Evolutionary conservation across 1,140 invertebrate species (phyloP), one percentile per base, ranked within the genome.

Genomic region (Homalodisca vitripennis): DNA sequence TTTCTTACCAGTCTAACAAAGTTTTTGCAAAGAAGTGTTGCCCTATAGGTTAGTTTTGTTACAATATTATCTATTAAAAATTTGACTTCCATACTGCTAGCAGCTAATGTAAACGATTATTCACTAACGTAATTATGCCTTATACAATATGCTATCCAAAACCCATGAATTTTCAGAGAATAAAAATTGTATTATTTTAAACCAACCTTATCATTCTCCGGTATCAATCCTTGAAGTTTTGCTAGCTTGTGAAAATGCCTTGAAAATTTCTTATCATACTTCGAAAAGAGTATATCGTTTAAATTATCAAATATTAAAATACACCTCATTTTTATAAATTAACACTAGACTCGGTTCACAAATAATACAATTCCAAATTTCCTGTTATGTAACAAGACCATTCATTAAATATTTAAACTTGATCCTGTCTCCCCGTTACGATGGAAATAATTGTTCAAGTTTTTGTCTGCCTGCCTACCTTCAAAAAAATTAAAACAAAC

Each of bases 231-330:
- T 80, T 89, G 84, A 73, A 84, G 80, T 63, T 78, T 79, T 10
- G 86, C 88, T 63, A 89, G 80, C 74, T 83, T 84, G 74, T 87
- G 83, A 70, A 93, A 84, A 74, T 92, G 89, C 60, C 81, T 76
- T 0, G 88, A 81, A 80, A 94, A 94, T 75, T 86, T 84, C 27
- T 82, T 81, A 76, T 93, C 87, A 79, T 87, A 90, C 80, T 92
- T 91, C 68, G 87, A 86, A 80, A 89, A 94, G 34, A 92, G 79
- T 17, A 94, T 84, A 80, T 94, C 91, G 75, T 93, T 93, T 26
- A 90, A 82, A 78, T 89, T 85, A 79, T 92, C 87, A 77, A 92
- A 92, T 70, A 92, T 85, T 71, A 93, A 79, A 72, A 89, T 84
- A 51, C 88, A 88, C 75, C 85, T 86, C 90, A 93, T 92, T 71